Evolutionary conservation across 1,140 invertebrate genomes (phyloP).

Genomic region (Caerostris darwini): DNA sequence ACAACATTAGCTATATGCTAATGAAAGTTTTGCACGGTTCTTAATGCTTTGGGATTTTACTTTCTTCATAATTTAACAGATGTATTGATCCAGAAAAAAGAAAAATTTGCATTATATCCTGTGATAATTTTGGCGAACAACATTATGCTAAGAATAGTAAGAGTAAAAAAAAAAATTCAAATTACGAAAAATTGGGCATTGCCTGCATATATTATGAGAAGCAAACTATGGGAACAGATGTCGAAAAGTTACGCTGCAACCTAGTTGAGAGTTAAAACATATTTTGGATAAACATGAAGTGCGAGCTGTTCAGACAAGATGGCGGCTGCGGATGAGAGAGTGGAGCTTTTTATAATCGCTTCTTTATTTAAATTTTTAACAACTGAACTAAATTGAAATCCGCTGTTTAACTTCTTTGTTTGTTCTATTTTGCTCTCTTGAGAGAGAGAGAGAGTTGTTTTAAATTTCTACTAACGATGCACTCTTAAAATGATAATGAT

Average conservation of each 20-base stretch:
- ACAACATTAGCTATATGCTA: not conserved
- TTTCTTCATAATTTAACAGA: not conserved
- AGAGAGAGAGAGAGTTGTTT: not conserved
- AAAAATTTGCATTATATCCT: too few species aligned
- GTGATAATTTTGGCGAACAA: too few species aligned
- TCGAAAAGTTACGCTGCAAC: not conserved
- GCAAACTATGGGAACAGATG: not conserved
- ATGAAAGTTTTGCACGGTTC: not conserved
- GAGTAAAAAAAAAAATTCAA: constrained; percentile 10
- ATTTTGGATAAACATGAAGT: not conserved
- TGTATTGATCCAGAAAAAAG: not conserved
- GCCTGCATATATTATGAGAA: not conserved
- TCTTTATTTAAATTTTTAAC: not conserved
- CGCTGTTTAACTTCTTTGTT: not conserved
- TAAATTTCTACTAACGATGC: too few species aligned
- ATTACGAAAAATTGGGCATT: not conserved
- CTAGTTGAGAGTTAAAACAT: not conserved
- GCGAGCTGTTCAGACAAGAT: not conserved
- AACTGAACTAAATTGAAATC: not conserved
- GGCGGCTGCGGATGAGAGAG: not conserved
- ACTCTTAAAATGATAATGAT: too few species aligned
- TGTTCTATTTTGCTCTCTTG: not conserved
- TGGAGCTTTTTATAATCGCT: not conserved
- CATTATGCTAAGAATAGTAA: not conserved
- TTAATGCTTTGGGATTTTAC: not conserved